phyloP scores from a whole-genome alignment of 2,797 vertebrate genomes.

The Chrosomus eos region DNA sequence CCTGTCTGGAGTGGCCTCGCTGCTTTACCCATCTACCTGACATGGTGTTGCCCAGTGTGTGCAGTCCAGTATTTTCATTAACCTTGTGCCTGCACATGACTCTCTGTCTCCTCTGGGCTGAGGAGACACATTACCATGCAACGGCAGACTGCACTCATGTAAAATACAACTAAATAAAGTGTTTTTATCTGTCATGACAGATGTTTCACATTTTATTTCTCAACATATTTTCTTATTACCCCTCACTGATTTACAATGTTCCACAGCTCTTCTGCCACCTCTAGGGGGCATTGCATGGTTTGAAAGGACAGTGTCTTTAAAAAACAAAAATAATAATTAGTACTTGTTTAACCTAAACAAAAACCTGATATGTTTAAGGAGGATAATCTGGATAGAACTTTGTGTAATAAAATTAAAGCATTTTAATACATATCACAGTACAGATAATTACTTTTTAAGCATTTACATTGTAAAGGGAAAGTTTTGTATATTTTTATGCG shows the following conservation, averaged over 20 bases:
- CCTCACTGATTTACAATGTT: not conserved
- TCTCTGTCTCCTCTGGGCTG: conserved; percentile 65
- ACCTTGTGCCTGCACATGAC: conserved; percentile 79
- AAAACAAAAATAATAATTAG: not conserved
- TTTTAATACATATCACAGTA: not conserved
- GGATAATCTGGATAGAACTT: not conserved
- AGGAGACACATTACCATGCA: conserved; percentile 68
- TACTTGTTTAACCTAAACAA: not conserved
- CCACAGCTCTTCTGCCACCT: not conserved
- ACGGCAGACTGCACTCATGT: conserved; percentile 69
- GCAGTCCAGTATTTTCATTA: conserved; percentile 82
- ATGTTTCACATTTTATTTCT: conserved; percentile 22
- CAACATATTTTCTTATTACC: not conserved
- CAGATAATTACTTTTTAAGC: not conserved
- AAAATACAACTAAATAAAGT: conserved; percentile 79
- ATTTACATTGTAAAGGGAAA: not conserved
- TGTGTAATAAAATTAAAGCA: not conserved
- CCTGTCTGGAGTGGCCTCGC: conserved; percentile 74
- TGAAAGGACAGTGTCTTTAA: not conserved
- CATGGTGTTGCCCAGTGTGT: conserved; percentile 73
- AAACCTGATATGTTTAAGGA: not conserved
- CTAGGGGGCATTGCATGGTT: conserved; percentile 5
- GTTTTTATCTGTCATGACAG: conserved; percentile 78
- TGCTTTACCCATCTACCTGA: conserved; percentile 77
- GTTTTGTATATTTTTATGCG: not conserved